Evolutionary conservation across 1,140 invertebrate species (phyloP).

Genomic region (Campoletis sonorensis): DNA sequence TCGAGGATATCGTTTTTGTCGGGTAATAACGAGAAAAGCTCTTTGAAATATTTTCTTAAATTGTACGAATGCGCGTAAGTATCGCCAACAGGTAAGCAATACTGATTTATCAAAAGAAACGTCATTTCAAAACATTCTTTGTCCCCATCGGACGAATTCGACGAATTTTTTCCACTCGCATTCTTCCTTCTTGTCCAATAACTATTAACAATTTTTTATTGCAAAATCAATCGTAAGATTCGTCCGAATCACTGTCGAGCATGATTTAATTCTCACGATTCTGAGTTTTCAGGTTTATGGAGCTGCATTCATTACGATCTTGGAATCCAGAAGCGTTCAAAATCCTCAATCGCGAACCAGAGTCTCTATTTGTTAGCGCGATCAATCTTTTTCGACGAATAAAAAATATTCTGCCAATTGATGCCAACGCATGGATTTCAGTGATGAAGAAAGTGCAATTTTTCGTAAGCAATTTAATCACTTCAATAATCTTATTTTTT

Average conservation of each 20-base stretch:
- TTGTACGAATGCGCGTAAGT: constrained; percentile 47
- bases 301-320: constrained; percentile 26
- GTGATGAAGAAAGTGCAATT: too few relatives aligned
- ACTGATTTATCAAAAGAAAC: constrained; percentile 25
- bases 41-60: not conserved
- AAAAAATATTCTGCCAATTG: too few relatives aligned
- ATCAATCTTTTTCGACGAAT: too few relatives aligned
- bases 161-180: not conserved
- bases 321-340: not conserved
- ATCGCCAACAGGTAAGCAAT: constrained; percentile 52
- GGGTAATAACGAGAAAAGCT: constrained; percentile 49
- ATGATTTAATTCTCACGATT: constrained; percentile 53
- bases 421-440: too few relatives aligned
- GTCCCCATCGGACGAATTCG: constrained; percentile 9
- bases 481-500: not conserved
- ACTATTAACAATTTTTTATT: not conserved
- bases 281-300: constrained; percentile 63
- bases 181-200: not conserved
- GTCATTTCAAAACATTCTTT: not conserved
- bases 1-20: not conserved
- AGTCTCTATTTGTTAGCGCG: not conserved
- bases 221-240: constrained; percentile 34
- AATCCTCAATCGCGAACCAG: not conserved
- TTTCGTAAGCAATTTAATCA: not conserved
- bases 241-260: constrained; percentile 25